phyloP scores from a whole-genome alignment of 2,113 vertebrate species.

The Dermatemys mawii region DNA sequence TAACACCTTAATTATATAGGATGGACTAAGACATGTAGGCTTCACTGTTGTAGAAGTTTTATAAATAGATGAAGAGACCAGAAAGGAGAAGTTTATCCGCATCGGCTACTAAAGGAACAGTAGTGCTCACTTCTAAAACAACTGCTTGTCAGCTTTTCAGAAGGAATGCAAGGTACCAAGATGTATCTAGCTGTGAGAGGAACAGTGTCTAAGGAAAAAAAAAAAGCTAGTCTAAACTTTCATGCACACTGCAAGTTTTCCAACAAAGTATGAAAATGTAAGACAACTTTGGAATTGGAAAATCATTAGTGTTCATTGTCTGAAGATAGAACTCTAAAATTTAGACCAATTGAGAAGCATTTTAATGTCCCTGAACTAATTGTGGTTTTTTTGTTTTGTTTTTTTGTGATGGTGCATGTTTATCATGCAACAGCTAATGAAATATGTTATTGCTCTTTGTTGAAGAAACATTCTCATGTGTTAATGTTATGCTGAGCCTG shows the following conservation, averaged over 20 bases:
- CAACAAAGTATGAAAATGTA: not conserved
- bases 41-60: not conserved
- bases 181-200: not conserved
- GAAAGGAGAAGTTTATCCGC: not conserved
- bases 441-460: not conserved
- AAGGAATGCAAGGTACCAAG: not conserved
- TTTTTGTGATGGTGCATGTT: not conserved
- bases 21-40: not conserved
- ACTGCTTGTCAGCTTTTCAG: not conserved
- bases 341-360: not conserved
- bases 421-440: not conserved
- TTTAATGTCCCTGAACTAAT: not conserved
- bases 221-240: not conserved
- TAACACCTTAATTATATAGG: slow-evolving; percentile 15
- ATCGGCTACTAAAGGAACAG: not conserved
- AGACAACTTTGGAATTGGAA: not conserved
- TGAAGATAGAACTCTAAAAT: slow-evolving; percentile 3
- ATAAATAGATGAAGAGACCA: not conserved
- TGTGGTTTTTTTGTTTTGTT: too few species aligned
- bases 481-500: not conserved
- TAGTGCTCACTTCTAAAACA: not conserved
- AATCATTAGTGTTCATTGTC: not conserved
- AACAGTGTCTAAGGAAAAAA: not conserved
- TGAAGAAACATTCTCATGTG: not conserved
- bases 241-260: not conserved